Evolutionary conservation across 1,140 invertebrate genomes (phyloP), one percentile per base, ranked within the genome.

Genomic region (Trichonephila clavipes): DNA sequence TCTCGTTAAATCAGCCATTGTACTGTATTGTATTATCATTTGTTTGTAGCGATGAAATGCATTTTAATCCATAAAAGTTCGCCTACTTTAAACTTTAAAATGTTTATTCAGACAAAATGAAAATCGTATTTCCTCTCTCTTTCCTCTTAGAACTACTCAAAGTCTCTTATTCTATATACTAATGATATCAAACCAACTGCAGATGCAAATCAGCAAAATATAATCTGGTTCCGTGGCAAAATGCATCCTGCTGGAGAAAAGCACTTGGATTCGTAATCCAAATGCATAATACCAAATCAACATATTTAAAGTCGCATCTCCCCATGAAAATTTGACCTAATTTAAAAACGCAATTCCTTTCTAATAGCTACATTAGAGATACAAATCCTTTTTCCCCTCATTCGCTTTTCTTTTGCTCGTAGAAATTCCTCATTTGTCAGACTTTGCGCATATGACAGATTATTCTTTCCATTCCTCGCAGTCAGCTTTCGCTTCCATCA

Each of bases 351-450:
- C 82, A 83, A 59, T 83, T 59, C 34, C 19, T 44, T 40, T 6
- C 86, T 88, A 88, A 88, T 88, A 88, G 62, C 61, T 8, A 28
- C 61, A 88, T 64, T 66, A 88, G 61, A 62, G 85, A 59, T 87
- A 59, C 83, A 58, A 61, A 87, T 87, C 85, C 59, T 87, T 87
- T 87, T 87, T 64, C 61, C 83, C 44, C 21, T 86, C n/a, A 58
- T 85, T 24, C 82, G 21, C 51, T 85, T 59, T 62, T 58, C 61
- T 34, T 28, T 34, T 28, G 44, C 83, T 59, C 24, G 83, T 61
- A 58, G n/a, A 85, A 59, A 59, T 85, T 64, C 61, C 86, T 88
- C 86, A 88, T 88, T 88, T 88, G 86, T 88, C 86, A 88, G 59
- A 40, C 59, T 88, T 88, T 87, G 12, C n/a, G 85, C 18, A 87